Conservation (phyloP, 2,113 vertebrate species). For the Microcebus murinus region DNA sequence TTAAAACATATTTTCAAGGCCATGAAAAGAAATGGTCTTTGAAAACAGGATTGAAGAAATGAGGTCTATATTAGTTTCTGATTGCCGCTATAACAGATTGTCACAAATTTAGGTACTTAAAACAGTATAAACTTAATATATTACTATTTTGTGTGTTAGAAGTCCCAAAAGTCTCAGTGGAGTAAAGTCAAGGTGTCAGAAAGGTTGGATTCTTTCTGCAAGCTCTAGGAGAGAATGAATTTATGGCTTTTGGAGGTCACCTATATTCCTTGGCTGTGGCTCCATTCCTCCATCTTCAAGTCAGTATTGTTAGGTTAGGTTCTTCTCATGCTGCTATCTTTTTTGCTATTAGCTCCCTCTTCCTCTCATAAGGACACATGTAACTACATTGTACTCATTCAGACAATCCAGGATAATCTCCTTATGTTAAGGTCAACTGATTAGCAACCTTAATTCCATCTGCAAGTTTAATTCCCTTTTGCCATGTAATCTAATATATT, state of each 20-base stretch:
- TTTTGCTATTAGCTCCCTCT: not conserved
- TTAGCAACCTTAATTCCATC: not conserved
- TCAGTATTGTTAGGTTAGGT: not conserved
- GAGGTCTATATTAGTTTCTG: not conserved
- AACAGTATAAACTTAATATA: not conserved
- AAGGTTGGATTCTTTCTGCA: not conserved
- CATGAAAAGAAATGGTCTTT: not conserved
- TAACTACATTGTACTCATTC: rapidly evolving
- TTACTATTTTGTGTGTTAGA: not conserved
- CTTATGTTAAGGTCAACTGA: not conserved
- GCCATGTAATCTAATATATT: not conserved
- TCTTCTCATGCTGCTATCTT: not conserved
- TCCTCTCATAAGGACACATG: not conserved
- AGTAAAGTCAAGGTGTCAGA: not conserved
- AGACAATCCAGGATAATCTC: not conserved
- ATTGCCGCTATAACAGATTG: not conserved
- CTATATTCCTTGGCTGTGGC: too few species aligned
- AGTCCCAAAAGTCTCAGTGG: not conserved
- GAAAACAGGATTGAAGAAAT: not conserved
- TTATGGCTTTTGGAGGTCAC: not conserved
- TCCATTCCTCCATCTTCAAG: not conserved
- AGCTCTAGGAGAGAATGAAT: not conserved
- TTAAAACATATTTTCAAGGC: not conserved
- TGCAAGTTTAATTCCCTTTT: not conserved
- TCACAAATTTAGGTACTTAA: not conserved